Percentiles rank a stretch among this genome's conserved stretches.
phyloP scores from a whole-genome alignment of 2,113 vertebrate species.

The Psammodynastes pulverulentus region DNA sequence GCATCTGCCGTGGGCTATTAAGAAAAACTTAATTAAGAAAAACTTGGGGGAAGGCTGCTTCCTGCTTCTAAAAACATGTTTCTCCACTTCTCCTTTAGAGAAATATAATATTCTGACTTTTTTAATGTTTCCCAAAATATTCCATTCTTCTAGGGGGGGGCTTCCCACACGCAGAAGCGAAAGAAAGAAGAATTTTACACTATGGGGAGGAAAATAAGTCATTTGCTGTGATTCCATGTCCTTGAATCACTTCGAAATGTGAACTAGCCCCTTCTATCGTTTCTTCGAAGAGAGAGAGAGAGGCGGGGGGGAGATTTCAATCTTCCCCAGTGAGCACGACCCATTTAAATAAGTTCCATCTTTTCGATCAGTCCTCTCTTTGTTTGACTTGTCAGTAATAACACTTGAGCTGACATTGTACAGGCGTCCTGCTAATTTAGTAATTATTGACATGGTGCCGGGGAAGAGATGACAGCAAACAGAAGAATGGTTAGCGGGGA shows the following conservation, averaged over 20 bases:
- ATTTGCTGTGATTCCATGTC: constrained; percentile 74
- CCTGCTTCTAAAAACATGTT: too few relatives aligned
- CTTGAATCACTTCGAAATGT: constrained; percentile 75
- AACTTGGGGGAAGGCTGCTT: too few relatives aligned
- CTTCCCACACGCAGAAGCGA: background rate
- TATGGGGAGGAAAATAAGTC: constrained; percentile 58
- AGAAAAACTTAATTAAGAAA: too few relatives aligned
- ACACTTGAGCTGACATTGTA: constrained; percentile 84
- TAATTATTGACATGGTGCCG: constrained; percentile 90
- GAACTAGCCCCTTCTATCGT: constrained; percentile 72
- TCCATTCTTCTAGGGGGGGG: too few relatives aligned
- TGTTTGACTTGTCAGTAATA: constrained; percentile 91
- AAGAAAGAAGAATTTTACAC: constrained; percentile 79
- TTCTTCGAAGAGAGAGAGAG: constrained; percentile 69
- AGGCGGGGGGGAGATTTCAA: constrained; percentile 66
- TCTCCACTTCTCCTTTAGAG: too few relatives aligned
- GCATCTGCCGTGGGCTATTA: too few relatives aligned
- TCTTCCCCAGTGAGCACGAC: constrained; percentile 70
- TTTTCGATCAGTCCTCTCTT: constrained; percentile 74
- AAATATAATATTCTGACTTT: too few relatives aligned
- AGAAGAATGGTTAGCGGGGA: constrained; percentile 77
- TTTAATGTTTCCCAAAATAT: too few relatives aligned
- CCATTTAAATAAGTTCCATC: constrained; percentile 89
- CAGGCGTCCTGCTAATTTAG: constrained; percentile 88
- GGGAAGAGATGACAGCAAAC: constrained; percentile 87